These are phyloP conservation scores for Chalcosyrphus nemorum DNA, from an alignment of 2,888 invertebrate species.

Conservation along the genomic window DNA sequence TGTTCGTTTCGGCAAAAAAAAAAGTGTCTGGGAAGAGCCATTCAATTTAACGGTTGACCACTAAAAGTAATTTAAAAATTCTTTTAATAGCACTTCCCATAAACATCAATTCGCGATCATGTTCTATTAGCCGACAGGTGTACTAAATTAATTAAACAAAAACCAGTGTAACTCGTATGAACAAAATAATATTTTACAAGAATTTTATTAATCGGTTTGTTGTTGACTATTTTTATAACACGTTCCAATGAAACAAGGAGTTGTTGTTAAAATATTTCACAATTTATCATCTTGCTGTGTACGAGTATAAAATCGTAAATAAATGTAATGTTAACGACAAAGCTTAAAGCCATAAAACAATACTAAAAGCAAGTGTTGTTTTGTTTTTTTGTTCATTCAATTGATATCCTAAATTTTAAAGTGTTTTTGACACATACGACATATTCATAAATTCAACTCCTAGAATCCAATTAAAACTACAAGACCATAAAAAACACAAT, in stretches of 20 bases:
- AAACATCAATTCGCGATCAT: background rate
- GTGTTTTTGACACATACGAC: background rate
- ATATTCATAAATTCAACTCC: background rate
- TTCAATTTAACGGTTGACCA: background rate
- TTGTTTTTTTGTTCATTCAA: background rate
- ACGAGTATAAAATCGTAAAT: no score
- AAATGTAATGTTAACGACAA: no score
- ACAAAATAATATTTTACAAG: background rate
- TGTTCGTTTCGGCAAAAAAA: no score
- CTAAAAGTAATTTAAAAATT: background rate
- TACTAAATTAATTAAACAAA: background rate
- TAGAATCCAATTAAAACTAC: background rate
- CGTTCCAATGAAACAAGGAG: background rate
- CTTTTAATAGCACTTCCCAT: background rate
- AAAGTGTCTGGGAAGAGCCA: background rate
- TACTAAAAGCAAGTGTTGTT: background rate
- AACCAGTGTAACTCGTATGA: constrained; percentile 8
- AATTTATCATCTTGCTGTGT: background rate
- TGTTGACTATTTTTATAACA: background rate
- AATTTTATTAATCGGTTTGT: background rate
- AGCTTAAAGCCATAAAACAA: no score
- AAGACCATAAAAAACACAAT: background rate
- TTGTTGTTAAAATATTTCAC: background rate
- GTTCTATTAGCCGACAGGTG: background rate
- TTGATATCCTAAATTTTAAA: background rate